phyloP scores from a whole-genome alignment of 2,888 invertebrate species.

The Oligia fasciuncula region DNA sequence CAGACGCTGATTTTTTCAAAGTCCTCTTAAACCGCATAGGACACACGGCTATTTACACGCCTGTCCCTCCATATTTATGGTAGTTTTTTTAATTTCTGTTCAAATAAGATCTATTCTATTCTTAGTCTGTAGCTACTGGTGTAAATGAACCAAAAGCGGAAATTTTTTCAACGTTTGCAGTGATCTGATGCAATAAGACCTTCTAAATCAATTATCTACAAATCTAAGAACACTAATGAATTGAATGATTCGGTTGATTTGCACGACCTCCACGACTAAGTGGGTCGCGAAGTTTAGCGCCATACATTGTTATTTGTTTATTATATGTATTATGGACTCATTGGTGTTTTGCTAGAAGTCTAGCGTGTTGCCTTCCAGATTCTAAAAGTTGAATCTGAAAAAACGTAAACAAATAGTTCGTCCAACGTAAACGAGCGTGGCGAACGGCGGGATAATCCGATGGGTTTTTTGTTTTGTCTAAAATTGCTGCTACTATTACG shows the following conservation, averaged over 20 bases:
- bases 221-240: slow-evolving; percentile 57
- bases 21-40: too few species aligned
- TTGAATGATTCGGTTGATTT: slow-evolving; percentile 63
- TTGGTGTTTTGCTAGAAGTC: slow-evolving; percentile 48
- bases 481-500: slow-evolving; percentile 62
- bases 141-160: slow-evolving; percentile 24
- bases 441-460: slow-evolving; percentile 78
- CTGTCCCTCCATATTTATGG: too few species aligned
- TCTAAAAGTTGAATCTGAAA: slow-evolving; percentile 64
- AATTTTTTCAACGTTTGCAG: slow-evolving; percentile 26
- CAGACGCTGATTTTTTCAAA: too few species aligned
- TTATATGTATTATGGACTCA: slow-evolving; percentile 28
- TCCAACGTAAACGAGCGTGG: slow-evolving; percentile 75
- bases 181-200: slow-evolving; percentile 34
- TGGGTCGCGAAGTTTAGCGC: slow-evolving; percentile 53
- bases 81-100: too few species aligned
- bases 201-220: slow-evolving; percentile 48
- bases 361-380: slow-evolving; percentile 62
- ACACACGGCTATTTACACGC: too few species aligned
- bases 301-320: slow-evolving; percentile 29
- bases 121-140: slow-evolving; percentile 7
- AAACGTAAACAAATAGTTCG: slow-evolving; percentile 80
- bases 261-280: slow-evolving; percentile 62
- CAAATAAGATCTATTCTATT: too few species aligned
- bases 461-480: slow-evolving; percentile 78